phyloP scores from a whole-genome alignment of 2,797 vertebrate species.

The Notolepis coatsorum region DNA sequence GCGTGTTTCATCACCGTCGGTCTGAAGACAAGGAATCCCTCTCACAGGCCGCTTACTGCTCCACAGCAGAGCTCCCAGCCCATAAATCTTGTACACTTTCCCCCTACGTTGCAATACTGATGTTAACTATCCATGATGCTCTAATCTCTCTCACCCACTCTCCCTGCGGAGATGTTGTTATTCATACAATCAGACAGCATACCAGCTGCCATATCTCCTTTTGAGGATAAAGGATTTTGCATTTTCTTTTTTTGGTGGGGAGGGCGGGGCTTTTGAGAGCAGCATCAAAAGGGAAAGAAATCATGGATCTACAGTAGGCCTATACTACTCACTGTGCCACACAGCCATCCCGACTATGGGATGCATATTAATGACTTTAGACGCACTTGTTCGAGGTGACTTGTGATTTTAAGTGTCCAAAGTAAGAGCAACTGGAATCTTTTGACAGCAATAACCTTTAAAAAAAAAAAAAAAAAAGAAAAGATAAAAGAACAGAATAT shows the following conservation, averaged over 20 bases:
- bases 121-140: slow-evolving; percentile 65
- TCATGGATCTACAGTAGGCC: slow-evolving; percentile 1
- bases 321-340: neutral
- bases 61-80: slow-evolving; percentile 44
- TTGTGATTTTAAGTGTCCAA: too few species aligned
- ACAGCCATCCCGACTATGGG: too few species aligned
- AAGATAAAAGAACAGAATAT: too few species aligned
- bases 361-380: too few species aligned
- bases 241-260: slow-evolving; percentile 7
- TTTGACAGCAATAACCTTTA: neutral
- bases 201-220: slow-evolving; percentile 53
- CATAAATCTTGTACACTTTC: slow-evolving; percentile 56
- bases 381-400: too few species aligned
- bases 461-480: neutral
- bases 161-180: slow-evolving; percentile 51
- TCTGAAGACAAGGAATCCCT: slow-evolving; percentile 54
- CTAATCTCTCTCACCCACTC: slow-evolving; percentile 61
- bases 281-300: slow-evolving; percentile 18
- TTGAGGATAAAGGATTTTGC: slow-evolving; percentile 35
- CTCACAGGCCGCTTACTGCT: slow-evolving; percentile 52
- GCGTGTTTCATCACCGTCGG: slow-evolving; percentile 39
- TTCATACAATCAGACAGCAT: slow-evolving; percentile 72
- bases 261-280: slow-evolving; percentile 17
- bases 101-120: slow-evolving; percentile 45
- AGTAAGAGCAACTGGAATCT: too few species aligned